Evolutionary conservation across 2,113 vertebrate genomes (phyloP).

Genomic region (Butorides virescens): DNA sequence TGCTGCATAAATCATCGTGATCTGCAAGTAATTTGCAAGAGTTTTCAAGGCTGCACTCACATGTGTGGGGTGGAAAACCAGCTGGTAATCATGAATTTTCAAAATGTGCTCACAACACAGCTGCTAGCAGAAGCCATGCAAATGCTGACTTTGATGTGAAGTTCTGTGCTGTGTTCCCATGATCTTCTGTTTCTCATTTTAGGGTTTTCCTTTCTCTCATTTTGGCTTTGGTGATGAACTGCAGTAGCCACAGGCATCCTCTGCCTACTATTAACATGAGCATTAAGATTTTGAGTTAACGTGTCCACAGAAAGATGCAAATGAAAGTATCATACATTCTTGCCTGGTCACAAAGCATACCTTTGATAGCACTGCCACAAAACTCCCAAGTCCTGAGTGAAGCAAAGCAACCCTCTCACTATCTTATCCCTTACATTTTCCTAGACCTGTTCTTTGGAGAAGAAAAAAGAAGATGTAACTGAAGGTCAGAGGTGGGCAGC

Average conservation of each 20-base stretch:
- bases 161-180: not conserved
- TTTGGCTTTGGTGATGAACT: not conserved
- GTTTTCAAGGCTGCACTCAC: not conserved
- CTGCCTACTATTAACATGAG: not conserved
- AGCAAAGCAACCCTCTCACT: not conserved
- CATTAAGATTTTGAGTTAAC: not conserved
- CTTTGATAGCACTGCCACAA: not conserved
- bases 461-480: not conserved
- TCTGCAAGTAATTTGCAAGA: not conserved
- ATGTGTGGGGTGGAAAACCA: not conserved
- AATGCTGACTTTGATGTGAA: not conserved
- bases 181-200: not conserved
- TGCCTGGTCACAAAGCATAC: not conserved
- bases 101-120: not conserved
- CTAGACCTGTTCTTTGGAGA: not conserved
- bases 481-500: not conserved
- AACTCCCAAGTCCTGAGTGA: not conserved
- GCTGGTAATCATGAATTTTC: not conserved
- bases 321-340: not conserved
- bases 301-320: not conserved
- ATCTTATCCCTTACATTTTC: not conserved
- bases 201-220: not conserved
- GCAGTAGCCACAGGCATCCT: not conserved
- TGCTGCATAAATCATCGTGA: not conserved
- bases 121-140: not conserved